Percentiles rank a stretch among this genome's conserved stretches.
These are phyloP conservation scores for Gambusia yucatana DNA, from an alignment of 2,797 vertebrate genomes.

Conservation along the genomic window DNA sequence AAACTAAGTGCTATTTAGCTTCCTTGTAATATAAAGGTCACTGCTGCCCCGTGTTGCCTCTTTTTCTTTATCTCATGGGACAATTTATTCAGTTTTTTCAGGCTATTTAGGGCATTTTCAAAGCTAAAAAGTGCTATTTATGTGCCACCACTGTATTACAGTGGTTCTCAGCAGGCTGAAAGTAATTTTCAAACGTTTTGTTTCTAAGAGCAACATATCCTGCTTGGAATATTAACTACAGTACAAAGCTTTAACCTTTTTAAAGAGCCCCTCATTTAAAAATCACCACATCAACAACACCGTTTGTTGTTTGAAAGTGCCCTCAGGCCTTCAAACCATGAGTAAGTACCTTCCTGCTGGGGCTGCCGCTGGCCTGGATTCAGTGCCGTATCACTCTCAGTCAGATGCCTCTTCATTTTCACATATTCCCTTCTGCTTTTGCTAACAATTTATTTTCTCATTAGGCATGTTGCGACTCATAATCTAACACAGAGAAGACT, in stretches of 20 bases:
- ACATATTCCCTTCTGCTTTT: constrained; percentile 43
- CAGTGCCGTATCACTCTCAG: constrained; percentile 45
- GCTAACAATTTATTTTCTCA: constrained; percentile 32
- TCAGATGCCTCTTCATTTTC: constrained; percentile 46
- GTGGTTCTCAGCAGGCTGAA: constrained; percentile 22
- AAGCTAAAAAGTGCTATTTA: constrained; percentile 10
- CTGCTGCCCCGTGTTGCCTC: constrained; percentile 7
- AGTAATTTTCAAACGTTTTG: constrained; percentile 31
- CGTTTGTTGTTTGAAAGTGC: constrained; percentile 68
- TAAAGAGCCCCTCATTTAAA: constrained; percentile 35
- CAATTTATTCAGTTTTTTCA: constrained; percentile 7
- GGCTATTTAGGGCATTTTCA: constrained; percentile 54
- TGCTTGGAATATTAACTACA: constrained; percentile 50
- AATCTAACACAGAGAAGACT: constrained; percentile 24
- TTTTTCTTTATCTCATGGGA: constrained; percentile 22
- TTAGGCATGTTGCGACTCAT: constrained; percentile 47
- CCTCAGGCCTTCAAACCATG: constrained; percentile 59
- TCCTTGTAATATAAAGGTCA: constrained; percentile 33
- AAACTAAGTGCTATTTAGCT: constrained; percentile 21
- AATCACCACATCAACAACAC: constrained; percentile 47
- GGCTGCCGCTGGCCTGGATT: constrained; percentile 35
- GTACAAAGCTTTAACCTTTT: constrained; percentile 48
- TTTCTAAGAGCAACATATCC: constrained; percentile 30
- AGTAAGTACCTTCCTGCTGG: constrained; percentile 57
- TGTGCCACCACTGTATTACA: neutral